Evolutionary conservation across 2,113 vertebrate genomes (phyloP).

Genomic region (Trogon surrucura): DNA sequence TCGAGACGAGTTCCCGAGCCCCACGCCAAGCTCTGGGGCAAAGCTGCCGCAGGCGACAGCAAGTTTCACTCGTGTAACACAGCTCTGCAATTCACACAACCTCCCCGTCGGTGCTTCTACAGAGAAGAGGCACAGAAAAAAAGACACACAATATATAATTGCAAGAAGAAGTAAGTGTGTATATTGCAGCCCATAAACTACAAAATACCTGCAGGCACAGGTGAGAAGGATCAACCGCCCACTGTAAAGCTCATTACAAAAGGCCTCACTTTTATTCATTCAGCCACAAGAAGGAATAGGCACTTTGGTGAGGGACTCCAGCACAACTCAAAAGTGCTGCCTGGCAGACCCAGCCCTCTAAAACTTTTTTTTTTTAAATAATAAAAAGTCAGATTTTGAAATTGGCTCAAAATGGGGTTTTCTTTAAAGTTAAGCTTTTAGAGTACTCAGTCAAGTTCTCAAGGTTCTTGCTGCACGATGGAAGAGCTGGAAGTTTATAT

Average conservation of each 20-base stretch:
- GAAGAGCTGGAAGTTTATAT: background rate
- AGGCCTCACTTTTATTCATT: background rate
- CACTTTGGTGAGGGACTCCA: background rate
- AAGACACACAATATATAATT: fast-evolving
- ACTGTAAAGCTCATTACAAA: background rate
- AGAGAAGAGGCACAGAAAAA: background rate
- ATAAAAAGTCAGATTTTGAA: background rate
- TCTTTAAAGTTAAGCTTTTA: background rate
- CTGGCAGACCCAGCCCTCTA: background rate
- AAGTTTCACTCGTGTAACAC: fast-evolving
- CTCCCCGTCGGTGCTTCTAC: background rate
- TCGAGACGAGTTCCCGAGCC: background rate
- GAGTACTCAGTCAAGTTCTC: background rate
- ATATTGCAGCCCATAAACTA: background rate
- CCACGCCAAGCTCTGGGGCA: fast-evolving
- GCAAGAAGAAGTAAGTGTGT: background rate
- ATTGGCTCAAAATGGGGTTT: background rate
- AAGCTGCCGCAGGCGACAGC: background rate
- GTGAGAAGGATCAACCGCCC: background rate
- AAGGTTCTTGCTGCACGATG: background rate
- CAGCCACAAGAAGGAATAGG: background rate
- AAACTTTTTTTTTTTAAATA: background rate
- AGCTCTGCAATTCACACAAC: background rate
- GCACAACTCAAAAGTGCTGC: background rate
- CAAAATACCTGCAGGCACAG: background rate